Conservation (phyloP, 1,140 invertebrate genomes). For the Stegodyphus mimosarum region DNA sequence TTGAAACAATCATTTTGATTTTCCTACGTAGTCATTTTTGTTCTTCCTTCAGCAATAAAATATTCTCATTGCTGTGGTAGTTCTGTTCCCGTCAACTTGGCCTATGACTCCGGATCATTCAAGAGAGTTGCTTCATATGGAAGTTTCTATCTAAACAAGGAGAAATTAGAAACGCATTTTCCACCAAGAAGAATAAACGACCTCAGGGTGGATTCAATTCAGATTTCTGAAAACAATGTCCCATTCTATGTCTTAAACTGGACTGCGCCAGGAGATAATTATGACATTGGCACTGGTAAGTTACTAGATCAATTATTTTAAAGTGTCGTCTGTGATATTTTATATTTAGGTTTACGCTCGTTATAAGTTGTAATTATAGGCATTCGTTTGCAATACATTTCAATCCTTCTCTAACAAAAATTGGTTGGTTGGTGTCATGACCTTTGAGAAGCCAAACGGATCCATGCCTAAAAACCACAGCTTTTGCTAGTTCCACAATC, state of each 20-base stretch:
- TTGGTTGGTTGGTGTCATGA: too few relatives aligned
- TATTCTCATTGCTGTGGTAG: slow-evolving; percentile 50
- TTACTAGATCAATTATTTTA: background rate
- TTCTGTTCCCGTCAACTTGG: background rate
- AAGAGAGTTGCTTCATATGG: slow-evolving; percentile 8
- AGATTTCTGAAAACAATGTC: background rate
- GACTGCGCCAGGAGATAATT: slow-evolving; percentile 61
- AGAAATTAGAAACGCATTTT: background rate
- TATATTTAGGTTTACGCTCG: too few relatives aligned
- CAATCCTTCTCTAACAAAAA: too few relatives aligned
- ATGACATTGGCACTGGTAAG: slow-evolving; percentile 58
- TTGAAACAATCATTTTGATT: too few relatives aligned
- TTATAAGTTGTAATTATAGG: too few relatives aligned
- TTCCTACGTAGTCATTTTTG: background rate
- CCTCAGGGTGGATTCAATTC: slow-evolving; percentile 4
- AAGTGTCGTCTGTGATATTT: too few relatives aligned
- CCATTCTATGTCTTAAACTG: slow-evolving; percentile 45
- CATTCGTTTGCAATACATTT: too few relatives aligned
- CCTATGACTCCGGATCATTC: background rate
- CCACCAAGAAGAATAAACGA: slow-evolving; percentile 47
- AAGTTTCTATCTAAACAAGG: slow-evolving; percentile 7
- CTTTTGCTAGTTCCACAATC: too few relatives aligned
- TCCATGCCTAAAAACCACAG: too few relatives aligned
- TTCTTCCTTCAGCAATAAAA: background rate
- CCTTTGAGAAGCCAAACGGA: too few relatives aligned